These are phyloP conservation scores for Synanthedon myopaeformis DNA, from an alignment of 2,888 invertebrate species.

Conservation along the genomic window DNA sequence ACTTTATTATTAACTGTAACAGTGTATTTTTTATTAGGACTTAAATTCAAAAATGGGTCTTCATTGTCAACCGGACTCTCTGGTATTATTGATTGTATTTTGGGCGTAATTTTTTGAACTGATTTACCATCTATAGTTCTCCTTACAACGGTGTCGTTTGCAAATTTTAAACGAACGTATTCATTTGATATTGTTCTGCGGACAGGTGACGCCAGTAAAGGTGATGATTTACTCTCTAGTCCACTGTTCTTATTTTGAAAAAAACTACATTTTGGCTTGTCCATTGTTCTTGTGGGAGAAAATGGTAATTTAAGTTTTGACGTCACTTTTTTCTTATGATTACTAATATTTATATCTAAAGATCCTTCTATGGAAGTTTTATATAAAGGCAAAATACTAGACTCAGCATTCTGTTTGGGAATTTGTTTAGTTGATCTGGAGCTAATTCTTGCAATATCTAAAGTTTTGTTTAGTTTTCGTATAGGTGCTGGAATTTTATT, in stretches of 20 bases:
- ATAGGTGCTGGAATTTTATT: conserved; percentile 44
- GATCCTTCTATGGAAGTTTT: conserved; percentile 34
- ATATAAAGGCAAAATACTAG: conserved; percentile 52
- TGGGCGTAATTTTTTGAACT: conserved; percentile 58
- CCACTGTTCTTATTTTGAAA: conserved; percentile 45
- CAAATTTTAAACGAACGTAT: conserved; percentile 58
- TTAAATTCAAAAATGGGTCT: conserved; percentile 59
- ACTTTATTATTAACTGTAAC: conserved; percentile 65
- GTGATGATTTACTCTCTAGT: conserved; percentile 41
- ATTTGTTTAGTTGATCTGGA: conserved; percentile 28
- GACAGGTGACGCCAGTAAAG: conserved; percentile 47
- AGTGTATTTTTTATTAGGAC: conserved; percentile 66
- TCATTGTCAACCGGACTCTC: conserved; percentile 63
- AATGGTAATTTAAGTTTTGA: conserved; percentile 58
- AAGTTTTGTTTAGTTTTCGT: conserved; percentile 44
- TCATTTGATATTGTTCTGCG: conserved; percentile 65
- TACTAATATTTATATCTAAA: conserved; percentile 31
- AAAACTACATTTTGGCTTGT: conserved; percentile 51
- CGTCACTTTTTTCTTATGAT: conserved; percentile 38
- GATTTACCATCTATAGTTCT: conserved; percentile 59
- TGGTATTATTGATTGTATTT: conserved; percentile 64
- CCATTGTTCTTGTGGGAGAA: conserved; percentile 51
- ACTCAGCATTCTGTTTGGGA: conserved; percentile 31
- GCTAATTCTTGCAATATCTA: conserved; percentile 37
- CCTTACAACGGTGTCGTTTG: conserved; percentile 53